phyloP scores from a whole-genome alignment of 2,113 vertebrate species.

The Rhinolophus ferrumequinum region DNA sequence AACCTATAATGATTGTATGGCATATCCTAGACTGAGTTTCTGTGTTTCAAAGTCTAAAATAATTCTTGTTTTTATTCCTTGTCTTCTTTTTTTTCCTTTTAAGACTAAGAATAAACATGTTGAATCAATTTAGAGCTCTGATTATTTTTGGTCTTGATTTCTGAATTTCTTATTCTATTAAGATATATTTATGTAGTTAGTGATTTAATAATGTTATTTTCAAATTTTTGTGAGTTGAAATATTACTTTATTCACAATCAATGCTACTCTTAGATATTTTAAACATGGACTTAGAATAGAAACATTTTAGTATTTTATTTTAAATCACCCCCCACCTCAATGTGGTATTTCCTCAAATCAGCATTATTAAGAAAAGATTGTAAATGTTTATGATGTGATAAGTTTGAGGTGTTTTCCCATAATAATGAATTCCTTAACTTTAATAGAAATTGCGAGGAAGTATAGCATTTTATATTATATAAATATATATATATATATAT shows the following conservation, averaged over 20 bases:
- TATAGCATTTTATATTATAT: constrained; percentile 66
- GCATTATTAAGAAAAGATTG: constrained; percentile 78
- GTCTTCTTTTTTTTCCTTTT: background rate
- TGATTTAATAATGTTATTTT: constrained; percentile 43
- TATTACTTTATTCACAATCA: constrained; percentile 68
- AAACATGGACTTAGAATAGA: constrained; percentile 67
- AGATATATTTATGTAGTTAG: background rate
- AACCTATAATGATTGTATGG: background rate
- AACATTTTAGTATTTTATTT: constrained; percentile 69
- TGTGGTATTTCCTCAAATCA: constrained; percentile 75
- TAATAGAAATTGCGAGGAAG: constrained; percentile 77
- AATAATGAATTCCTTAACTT: constrained; percentile 80
- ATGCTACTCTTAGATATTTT: constrained; percentile 69
- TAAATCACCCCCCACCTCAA: constrained; percentile 64
- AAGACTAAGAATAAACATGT: background rate
- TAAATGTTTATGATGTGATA: constrained; percentile 69
- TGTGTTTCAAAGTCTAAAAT: background rate
- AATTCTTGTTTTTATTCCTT: background rate
- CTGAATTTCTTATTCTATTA: background rate
- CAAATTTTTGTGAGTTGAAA: constrained; percentile 63
- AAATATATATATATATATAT: no score
- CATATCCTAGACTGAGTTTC: background rate
- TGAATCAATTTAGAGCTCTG: background rate
- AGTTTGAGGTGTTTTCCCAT: constrained; percentile 58
- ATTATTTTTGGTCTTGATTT: constrained; percentile 48